Conservation (phyloP, 2,888 invertebrate species). For the Volucella bombylans region DNA sequence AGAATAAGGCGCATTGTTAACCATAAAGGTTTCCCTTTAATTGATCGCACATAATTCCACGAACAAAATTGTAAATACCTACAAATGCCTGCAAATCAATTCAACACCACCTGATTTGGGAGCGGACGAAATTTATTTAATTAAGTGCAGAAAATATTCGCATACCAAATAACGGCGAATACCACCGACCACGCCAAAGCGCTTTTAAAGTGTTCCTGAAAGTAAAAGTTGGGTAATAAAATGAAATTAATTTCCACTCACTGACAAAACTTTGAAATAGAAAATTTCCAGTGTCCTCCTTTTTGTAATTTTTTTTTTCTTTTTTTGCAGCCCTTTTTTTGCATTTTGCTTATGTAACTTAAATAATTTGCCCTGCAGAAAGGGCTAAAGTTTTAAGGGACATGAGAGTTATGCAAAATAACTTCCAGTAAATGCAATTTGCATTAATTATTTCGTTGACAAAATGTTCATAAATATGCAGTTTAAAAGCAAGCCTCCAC, state of each 20-base stretch:
- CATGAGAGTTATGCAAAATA: constrained; percentile 70
- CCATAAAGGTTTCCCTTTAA: constrained; percentile 30
- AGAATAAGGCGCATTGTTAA: constrained; percentile 39
- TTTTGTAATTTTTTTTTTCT: constrained; percentile 24
- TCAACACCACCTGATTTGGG: constrained; percentile 42
- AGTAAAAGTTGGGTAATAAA: constrained; percentile 71
- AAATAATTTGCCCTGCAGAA: constrained; percentile 60
- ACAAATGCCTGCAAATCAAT: constrained; percentile 37
- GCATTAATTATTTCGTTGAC: constrained; percentile 70
- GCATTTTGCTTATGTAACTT: constrained; percentile 54
- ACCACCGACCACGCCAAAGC: constrained; percentile 63
- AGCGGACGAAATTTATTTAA: constrained; percentile 58
- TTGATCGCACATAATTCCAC: constrained; percentile 41
- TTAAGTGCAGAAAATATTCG: constrained; percentile 66
- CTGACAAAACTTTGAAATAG: constrained; percentile 72
- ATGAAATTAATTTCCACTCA: constrained; percentile 73
- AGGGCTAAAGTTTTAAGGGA: constrained; percentile 60
- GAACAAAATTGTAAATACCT: constrained; percentile 43
- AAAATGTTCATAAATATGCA: constrained; percentile 71
- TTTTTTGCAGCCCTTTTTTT: not conserved
- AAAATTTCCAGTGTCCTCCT: constrained; percentile 60
- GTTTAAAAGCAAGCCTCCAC: constrained; percentile 54
- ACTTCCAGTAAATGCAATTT: constrained; percentile 71
- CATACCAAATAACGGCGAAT: constrained; percentile 50
- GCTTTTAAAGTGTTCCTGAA: constrained; percentile 66